Percentiles rank a stretch among this genome's conserved stretches.
Evolutionary conservation across 2,797 vertebrate genomes (phyloP).

Genomic region (Parambassis ranga): DNA sequence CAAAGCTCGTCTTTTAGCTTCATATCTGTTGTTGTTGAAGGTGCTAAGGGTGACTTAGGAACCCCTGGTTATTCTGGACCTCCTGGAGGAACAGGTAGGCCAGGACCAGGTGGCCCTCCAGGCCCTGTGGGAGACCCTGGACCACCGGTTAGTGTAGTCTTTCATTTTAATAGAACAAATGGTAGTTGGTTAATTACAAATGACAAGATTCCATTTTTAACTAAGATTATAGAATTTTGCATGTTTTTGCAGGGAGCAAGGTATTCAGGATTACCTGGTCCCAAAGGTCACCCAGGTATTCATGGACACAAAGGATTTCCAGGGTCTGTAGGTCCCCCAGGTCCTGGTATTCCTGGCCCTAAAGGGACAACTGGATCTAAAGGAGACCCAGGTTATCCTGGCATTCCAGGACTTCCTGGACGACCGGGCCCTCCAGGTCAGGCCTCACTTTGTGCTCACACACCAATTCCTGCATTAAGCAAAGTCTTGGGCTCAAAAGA

Average conservation of each 20-base stretch:
- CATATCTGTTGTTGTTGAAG: conserved; percentile 39
- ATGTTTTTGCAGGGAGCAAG: conserved; percentile 40
- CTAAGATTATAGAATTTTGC: too few relatives aligned
- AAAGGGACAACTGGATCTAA: conserved; percentile 46
- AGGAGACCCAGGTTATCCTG: conserved; percentile 56
- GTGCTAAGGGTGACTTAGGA: conserved; percentile 60
- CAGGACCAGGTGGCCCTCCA: conserved; percentile 42
- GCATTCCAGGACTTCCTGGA: conserved; percentile 54
- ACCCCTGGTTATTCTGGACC: conserved; percentile 37
- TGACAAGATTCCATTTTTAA: too few relatives aligned
- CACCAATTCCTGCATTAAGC: neutral
- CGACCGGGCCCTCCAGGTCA: conserved; percentile 60
- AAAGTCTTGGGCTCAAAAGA: neutral
- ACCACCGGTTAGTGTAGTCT: conserved; percentile 47
- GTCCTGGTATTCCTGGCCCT: conserved; percentile 48
- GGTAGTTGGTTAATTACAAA: neutral
- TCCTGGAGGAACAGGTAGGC: conserved; percentile 39
- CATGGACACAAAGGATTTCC: conserved; percentile 59
- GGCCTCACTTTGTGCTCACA: neutral
- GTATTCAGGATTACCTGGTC: conserved; percentile 34
- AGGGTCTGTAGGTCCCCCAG: conserved; percentile 36
- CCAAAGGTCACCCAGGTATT: conserved; percentile 57
- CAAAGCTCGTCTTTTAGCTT: too few relatives aligned
- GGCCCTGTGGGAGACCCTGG: conserved; percentile 63
- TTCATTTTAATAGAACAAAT: neutral